These are phyloP conservation scores for Clytia hemisphaerica DNA, from an alignment of 30 jellyfish, hydroid and myxozoan genomes.

Conservation along the genomic window DNA sequence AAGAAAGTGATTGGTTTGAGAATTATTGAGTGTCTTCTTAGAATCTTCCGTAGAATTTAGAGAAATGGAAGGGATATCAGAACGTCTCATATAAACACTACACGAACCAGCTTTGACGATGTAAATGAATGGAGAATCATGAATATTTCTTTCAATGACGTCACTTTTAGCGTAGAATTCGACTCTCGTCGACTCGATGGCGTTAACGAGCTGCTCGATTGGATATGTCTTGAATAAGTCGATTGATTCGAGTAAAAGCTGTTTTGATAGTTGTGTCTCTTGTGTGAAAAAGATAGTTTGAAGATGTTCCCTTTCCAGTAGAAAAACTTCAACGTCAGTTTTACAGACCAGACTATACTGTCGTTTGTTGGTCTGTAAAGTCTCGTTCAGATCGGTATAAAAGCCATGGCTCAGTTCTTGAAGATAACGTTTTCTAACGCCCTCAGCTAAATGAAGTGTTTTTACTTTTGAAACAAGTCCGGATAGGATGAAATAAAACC, in stretches of 20 bases:
- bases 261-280: not conserved
- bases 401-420: conserved; percentile 55
- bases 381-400: conserved; percentile 50
- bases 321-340: conserved; percentile 39
- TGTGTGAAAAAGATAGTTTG: not conserved
- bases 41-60: too few species aligned
- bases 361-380: conserved; percentile 25
- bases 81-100: not conserved
- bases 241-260: conserved; percentile 17
- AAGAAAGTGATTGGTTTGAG: too few species aligned
- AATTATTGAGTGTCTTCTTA: too few species aligned
- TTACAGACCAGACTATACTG: conserved; percentile 54
- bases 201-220: conserved; percentile 22
- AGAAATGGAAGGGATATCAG: not conserved
- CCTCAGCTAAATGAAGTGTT: conserved; percentile 42
- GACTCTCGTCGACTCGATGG: conserved; percentile 5
- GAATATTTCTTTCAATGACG: conserved; percentile 28
- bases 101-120: conserved; percentile 49
- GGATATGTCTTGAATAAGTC: conserved; percentile 46
- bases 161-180: conserved; percentile 35
- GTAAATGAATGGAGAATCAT: conserved; percentile 40
- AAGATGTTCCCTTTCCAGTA: conserved; percentile 30
- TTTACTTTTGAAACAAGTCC: conserved; percentile 48
- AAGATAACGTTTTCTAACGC: conserved; percentile 42
- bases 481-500: conserved; percentile 45